These are phyloP conservation scores for Sardinella longiceps DNA, from an alignment of 2,797 vertebrate species.

Conservation along the genomic window DNA sequence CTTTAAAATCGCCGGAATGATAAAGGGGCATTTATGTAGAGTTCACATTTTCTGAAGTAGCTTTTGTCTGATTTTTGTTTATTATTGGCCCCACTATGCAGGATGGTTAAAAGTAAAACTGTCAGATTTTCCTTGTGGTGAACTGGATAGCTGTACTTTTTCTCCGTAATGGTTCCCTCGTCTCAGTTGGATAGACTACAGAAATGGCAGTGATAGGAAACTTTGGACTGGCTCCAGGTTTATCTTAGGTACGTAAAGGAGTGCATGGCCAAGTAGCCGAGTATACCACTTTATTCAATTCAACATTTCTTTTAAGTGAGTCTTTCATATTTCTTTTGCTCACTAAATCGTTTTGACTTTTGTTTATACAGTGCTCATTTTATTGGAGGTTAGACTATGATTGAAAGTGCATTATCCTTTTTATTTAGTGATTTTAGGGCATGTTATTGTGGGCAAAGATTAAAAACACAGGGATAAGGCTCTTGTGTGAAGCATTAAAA, in stretches of 20 bases:
- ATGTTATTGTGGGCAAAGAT: not conserved
- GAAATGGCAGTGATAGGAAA: not conserved
- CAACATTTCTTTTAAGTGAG: not conserved
- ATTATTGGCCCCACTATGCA: not conserved
- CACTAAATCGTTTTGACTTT: no score
- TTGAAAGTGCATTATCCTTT: not conserved
- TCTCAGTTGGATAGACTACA: not conserved
- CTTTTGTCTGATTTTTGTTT: not conserved
- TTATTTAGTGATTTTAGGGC: not conserved
- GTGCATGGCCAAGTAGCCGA: not conserved
- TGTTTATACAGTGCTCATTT: no score
- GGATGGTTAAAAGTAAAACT: not conserved
- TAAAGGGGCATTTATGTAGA: not conserved
- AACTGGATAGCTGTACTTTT: conserved; percentile 9
- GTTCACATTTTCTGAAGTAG: not conserved
- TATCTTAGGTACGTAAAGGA: no score
- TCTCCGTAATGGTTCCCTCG: not conserved
- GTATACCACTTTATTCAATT: not conserved
- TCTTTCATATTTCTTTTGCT: no score
- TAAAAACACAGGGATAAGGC: not conserved
- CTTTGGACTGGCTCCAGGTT: not conserved
- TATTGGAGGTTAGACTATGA: not conserved
- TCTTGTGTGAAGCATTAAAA: not conserved
- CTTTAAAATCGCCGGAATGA: not conserved
- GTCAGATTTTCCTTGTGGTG: not conserved